These are phyloP conservation scores for Hiodon alosoides DNA, from an alignment of 2,113 vertebrate species.

Conservation along the genomic window DNA sequence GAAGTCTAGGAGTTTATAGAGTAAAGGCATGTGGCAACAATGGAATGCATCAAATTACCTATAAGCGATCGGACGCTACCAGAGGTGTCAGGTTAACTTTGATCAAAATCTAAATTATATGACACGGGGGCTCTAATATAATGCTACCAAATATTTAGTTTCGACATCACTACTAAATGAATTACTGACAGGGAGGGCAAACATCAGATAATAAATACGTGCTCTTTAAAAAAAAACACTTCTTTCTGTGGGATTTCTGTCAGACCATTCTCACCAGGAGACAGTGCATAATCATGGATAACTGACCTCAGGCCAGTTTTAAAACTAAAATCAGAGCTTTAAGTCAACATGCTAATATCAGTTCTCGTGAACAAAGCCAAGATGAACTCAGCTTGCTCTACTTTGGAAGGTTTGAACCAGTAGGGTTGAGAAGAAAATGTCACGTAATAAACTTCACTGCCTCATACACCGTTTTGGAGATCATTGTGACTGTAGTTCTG, in stretches of 20 bases:
- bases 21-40: neutral
- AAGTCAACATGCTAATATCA: no score
- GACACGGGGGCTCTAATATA: neutral
- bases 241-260: neutral
- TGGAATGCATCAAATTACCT: neutral
- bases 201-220: neutral
- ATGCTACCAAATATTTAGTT: no score
- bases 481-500: neutral
- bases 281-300: no score
- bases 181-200: no score
- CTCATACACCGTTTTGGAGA: neutral
- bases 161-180: no score
- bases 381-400: no score
- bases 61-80: neutral
- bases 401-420: no score
- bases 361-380: no score
- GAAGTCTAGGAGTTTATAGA: neutral
- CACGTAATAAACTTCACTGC: neutral
- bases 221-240: neutral
- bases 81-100: neutral
- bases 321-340: no score
- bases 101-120: neutral
- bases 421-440: no score
- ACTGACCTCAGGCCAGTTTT: no score
- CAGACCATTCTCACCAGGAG: no score